phyloP scores from a whole-genome alignment of 2,797 vertebrate species.

The Melanotaenia maccullochi region DNA sequence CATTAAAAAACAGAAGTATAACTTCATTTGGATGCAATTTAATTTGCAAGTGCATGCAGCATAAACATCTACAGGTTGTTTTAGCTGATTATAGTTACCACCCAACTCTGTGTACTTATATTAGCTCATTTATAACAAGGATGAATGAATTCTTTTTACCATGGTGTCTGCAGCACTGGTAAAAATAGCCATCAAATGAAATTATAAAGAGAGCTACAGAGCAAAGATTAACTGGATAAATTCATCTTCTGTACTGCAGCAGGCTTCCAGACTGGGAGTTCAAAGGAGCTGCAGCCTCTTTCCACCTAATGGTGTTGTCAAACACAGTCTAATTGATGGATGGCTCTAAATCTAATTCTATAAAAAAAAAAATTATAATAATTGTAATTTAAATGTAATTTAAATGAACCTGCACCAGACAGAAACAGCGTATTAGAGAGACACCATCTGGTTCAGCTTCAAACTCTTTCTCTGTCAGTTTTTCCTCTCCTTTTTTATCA shows the following conservation, averaged over 20 bases:
- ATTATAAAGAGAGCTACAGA: conserved; percentile 45
- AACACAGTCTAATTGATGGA: conserved; percentile 50
- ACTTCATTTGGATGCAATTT: too few species aligned
- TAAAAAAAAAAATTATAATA: conserved; percentile 20
- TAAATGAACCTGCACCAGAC: conserved; percentile 20
- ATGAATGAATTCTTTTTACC: not conserved
- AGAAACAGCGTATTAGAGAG: conserved; percentile 1
- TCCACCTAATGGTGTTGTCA: conserved; percentile 11
- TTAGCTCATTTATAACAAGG: not conserved
- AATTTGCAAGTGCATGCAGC: not conserved
- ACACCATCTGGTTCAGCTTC: conserved; percentile 25
- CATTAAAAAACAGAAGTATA: not conserved
- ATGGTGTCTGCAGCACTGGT: conserved; percentile 30
- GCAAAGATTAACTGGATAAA: conserved; percentile 40
- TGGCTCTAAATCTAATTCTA: conserved; percentile 34
- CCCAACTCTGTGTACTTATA: too few species aligned
- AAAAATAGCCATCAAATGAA: conserved; percentile 58
- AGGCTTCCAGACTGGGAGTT: conserved; percentile 47
- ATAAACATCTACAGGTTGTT: not conserved
- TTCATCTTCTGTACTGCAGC: conserved; percentile 37
- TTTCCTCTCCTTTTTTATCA: not conserved
- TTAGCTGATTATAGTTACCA: not conserved
- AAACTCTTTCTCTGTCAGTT: not conserved
- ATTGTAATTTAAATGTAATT: conserved; percentile 24
- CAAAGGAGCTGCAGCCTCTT: conserved; percentile 40